phyloP scores from a whole-genome alignment of 2,797 vertebrate species.

The Lerista edwardsae region DNA sequence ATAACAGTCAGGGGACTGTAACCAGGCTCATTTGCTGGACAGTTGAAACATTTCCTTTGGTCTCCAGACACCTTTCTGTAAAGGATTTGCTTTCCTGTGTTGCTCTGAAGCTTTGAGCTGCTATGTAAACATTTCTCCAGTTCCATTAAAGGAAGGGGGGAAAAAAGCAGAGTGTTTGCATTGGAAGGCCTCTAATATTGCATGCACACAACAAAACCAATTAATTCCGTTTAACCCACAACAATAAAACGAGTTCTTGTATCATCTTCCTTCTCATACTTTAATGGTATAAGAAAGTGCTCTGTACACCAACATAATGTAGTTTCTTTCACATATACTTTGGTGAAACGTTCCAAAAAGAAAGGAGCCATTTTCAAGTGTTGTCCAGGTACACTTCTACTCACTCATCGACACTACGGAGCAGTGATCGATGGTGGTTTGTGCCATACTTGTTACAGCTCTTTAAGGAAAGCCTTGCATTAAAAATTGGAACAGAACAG shows the following conservation, averaged over 20 bases:
- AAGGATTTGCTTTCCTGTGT: slow-evolving; percentile 57
- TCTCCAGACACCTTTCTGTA: slow-evolving; percentile 55
- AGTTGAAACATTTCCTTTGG: slow-evolving; percentile 62
- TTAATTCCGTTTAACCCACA: slow-evolving; percentile 36
- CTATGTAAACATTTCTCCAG: slow-evolving; percentile 50
- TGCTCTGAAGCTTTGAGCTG: slow-evolving; percentile 45
- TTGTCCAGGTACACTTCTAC: neutral
- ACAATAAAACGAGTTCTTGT: neutral
- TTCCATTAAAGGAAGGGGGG: slow-evolving; percentile 38
- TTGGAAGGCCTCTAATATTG: slow-evolving; percentile 45
- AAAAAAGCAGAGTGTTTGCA: slow-evolving; percentile 37
- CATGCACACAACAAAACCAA: slow-evolving; percentile 2
- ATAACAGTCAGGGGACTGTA: slow-evolving; percentile 31
- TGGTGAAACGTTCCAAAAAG: slow-evolving; percentile 7
- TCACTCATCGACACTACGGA: neutral
- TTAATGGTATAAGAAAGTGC: neutral
- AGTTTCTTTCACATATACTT: slow-evolving; percentile 9
- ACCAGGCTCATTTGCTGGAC: slow-evolving; percentile 12
- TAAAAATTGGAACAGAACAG: too few species aligned
- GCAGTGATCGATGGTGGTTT: neutral
- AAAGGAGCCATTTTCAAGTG: neutral
- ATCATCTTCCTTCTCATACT: neutral
- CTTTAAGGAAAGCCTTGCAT: neutral
- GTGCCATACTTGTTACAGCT: neutral
- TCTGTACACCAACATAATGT: slow-evolving; percentile 15